A percentile compares a stretch with the other conserved stretches of the same genome.
phyloP scores from a whole-genome alignment of 2,797 vertebrate genomes.

The Typhlichthys subterraneus region DNA sequence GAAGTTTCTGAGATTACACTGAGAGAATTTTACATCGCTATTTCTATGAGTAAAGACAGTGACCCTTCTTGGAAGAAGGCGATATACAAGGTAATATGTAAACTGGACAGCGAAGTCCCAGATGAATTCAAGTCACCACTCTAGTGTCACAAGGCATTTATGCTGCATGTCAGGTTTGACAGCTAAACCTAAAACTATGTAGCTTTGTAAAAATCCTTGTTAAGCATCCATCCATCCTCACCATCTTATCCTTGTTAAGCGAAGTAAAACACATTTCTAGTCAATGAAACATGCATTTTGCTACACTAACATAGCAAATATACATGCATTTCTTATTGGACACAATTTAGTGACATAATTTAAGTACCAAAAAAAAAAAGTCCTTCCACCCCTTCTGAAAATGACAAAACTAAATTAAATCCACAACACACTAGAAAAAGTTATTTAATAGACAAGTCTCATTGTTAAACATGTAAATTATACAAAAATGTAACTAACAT shows the following conservation, averaged over 20 bases:
- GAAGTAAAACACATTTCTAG: background rate
- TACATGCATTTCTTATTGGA: constrained; percentile 18
- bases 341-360: background rate
- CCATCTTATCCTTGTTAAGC: background rate
- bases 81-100: constrained; percentile 96
- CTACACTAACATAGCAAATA: constrained; percentile 37
- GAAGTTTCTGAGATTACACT: constrained; percentile 87
- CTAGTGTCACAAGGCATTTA: constrained; percentile 43
- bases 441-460: constrained; percentile 34
- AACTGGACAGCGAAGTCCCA: constrained; percentile 88
- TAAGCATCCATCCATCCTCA: background rate
- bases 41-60: constrained; percentile 81
- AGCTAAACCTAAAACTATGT: constrained; percentile 10
- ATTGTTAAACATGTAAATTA: constrained; percentile 11
- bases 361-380: background rate
- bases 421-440: constrained; percentile 16
- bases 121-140: constrained; percentile 77
- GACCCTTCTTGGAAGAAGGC: constrained; percentile 95
- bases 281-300: constrained; percentile 27
- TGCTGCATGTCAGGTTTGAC: constrained; percentile 28
- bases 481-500: background rate
- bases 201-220: constrained; percentile 34
- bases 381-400: background rate
- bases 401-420: constrained; percentile 18
- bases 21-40: constrained; percentile 86